Conservation (phyloP, 2,888 invertebrate species). For the Timandra comae region DNA sequence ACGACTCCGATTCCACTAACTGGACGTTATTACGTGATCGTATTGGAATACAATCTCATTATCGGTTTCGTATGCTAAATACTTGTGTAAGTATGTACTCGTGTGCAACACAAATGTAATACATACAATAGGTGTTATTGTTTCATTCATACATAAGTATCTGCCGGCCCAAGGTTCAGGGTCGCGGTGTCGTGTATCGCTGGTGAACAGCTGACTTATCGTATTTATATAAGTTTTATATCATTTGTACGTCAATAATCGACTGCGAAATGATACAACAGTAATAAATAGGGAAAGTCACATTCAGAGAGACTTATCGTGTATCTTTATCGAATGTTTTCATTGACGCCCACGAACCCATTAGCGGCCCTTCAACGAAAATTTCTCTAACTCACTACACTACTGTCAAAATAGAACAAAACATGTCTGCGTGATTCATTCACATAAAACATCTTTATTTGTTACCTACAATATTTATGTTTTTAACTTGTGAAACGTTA, state of each 20-base stretch:
- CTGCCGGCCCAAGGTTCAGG: slow-evolving; percentile 42
- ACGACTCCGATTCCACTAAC: no score
- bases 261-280: no score
- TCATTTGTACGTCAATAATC: no score
- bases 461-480: no score
- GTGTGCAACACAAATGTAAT: slow-evolving; percentile 11
- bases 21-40: no score
- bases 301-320: no score
- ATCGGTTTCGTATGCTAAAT: no score
- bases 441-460: slow-evolving; percentile 1
- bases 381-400: slow-evolving; percentile 8
- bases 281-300: no score
- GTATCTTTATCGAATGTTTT: slow-evolving; percentile 7
- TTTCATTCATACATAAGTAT: slow-evolving; percentile 46
- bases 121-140: slow-evolving; percentile 45
- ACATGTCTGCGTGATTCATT: slow-evolving; percentile 5
- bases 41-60: no score
- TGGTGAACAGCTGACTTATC: slow-evolving; percentile 46
- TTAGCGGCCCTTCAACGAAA: slow-evolving; percentile 7
- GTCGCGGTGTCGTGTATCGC: slow-evolving; percentile 39
- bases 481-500: no score
- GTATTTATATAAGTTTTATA: slow-evolving; percentile 2
- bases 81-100: not conserved
- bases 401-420: slow-evolving; percentile 16
- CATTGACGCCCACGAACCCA: slow-evolving; percentile 13